phyloP scores from a whole-genome alignment of 2,113 vertebrate genomes.

The Daphoenositta chrysoptera region DNA sequence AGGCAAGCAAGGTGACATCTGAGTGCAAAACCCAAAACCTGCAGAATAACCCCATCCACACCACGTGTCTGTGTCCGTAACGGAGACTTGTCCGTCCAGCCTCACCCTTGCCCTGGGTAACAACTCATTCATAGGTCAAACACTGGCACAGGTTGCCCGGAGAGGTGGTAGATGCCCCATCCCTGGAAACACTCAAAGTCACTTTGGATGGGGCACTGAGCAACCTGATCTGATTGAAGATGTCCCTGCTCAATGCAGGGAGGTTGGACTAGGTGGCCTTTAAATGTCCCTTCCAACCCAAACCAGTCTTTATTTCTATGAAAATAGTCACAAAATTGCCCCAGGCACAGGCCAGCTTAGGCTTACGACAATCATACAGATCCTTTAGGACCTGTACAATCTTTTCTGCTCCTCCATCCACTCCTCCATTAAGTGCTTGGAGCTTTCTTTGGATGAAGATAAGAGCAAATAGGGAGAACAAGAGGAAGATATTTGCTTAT shows the following conservation, averaged over 20 bases:
- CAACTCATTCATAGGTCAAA: not conserved
- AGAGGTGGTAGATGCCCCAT: not conserved
- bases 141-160: not conserved
- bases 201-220: not conserved
- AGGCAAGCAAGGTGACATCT: not conserved
- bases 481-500: not conserved
- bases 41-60: not conserved
- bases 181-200: not conserved
- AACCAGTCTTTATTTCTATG: not conserved
- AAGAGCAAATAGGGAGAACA: not conserved
- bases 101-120: not conserved
- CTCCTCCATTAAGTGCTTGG: not conserved
- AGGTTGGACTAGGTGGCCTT: not conserved
- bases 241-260: not conserved
- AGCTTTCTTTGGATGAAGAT: not conserved
- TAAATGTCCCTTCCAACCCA: not conserved
- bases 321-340: not conserved
- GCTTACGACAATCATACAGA: not conserved
- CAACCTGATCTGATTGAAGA: not conserved
- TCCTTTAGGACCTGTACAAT: rapidly evolving
- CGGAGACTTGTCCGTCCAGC: not conserved
- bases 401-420: not conserved
- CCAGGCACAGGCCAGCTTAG: not conserved
- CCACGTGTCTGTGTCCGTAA: rapidly evolving
- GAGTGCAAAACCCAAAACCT: not conserved